Evolutionary conservation across 1,140 invertebrate species (phyloP).

Genomic region (Leucophenga varia): DNA sequence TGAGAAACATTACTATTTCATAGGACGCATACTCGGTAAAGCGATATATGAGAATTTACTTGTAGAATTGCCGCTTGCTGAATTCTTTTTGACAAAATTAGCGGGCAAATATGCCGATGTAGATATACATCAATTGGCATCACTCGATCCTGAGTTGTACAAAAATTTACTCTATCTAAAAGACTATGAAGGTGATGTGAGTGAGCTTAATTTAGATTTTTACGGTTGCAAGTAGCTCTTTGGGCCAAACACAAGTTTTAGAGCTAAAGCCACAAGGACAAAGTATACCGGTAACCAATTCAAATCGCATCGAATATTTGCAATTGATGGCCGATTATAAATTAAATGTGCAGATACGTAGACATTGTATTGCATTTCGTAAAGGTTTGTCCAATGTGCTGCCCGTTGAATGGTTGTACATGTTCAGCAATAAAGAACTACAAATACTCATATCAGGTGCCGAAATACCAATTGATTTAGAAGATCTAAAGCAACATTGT

Average conservation of each 20-base stretch:
- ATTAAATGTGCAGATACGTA: constrained; percentile 86
- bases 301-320: constrained; percentile 95
- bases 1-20: constrained; percentile 91
- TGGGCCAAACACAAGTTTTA: constrained; percentile 85
- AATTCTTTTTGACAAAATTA: constrained; percentile 89
- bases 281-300: constrained; percentile 85
- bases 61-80: constrained; percentile 90
- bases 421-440: constrained; percentile 94
- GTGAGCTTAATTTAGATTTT: constrained; percentile 89
- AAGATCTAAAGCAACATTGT: constrained; percentile 83
- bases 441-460: constrained; percentile 94
- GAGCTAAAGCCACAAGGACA: constrained; percentile 89
- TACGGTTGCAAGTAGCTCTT: constrained; percentile 83
- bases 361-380: constrained; percentile 83
- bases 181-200: constrained; percentile 76
- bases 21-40: constrained; percentile 94
- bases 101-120: constrained; percentile 77
- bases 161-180: constrained; percentile 87
- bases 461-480: constrained; percentile 86
- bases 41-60: constrained; percentile 94
- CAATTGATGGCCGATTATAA: constrained; percentile 96
- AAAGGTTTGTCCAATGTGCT: constrained; percentile 87
- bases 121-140: constrained; percentile 91
- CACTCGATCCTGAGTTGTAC: constrained; percentile 89
- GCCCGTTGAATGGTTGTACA: constrained; percentile 85